Conservation (phyloP, 1,140 invertebrate species). For the Delia radicum region DNA sequence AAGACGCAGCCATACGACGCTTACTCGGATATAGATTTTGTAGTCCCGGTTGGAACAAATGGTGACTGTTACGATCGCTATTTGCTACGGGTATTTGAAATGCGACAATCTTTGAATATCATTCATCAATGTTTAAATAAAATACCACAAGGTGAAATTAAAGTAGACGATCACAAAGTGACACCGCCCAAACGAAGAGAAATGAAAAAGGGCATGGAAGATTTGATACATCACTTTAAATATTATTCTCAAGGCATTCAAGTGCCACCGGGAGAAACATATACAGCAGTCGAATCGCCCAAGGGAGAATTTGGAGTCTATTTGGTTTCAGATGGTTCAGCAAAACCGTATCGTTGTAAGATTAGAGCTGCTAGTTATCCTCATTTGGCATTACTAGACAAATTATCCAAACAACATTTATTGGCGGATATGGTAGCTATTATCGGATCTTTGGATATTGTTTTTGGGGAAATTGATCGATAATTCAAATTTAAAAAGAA, state of each 20-base stretch:
- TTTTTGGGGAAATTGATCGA: slow-evolving; percentile 97
- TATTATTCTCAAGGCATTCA: slow-evolving; percentile 92
- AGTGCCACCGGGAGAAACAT: slow-evolving; percentile 87
- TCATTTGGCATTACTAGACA: slow-evolving; percentile 86
- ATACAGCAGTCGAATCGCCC: slow-evolving; percentile 95
- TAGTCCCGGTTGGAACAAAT: slow-evolving; percentile 90
- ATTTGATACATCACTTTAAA: slow-evolving; percentile 98
- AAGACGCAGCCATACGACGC: slow-evolving; percentile 96
- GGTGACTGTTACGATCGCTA: slow-evolving; percentile 98
- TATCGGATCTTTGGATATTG: slow-evolving; percentile 90
- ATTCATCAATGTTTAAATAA: slow-evolving; percentile 96
- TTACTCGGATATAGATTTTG: slow-evolving; percentile 94
- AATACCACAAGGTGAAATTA: slow-evolving; percentile 94
- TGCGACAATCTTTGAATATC: slow-evolving; percentile 93
- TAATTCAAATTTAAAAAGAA: too few species aligned
- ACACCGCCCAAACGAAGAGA: slow-evolving; percentile 85
- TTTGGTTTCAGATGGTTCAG: slow-evolving; percentile 92
- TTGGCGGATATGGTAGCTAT: slow-evolving; percentile 96
- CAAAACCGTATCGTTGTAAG: slow-evolving; percentile 94
- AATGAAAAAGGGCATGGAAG: slow-evolving; percentile 99
- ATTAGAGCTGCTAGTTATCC: slow-evolving; percentile 97
- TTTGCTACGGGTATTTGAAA: slow-evolving; percentile 91
- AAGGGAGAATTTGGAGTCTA: slow-evolving; percentile 99
- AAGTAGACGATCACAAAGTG: slow-evolving; percentile 93
- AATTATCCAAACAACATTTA: slow-evolving; percentile 83